A percentile compares a stretch with the other conserved stretches of the same genome.
Conservation (phyloP, 1,140 invertebrate species). For the Caenorhabditis briggsae region DNA sequence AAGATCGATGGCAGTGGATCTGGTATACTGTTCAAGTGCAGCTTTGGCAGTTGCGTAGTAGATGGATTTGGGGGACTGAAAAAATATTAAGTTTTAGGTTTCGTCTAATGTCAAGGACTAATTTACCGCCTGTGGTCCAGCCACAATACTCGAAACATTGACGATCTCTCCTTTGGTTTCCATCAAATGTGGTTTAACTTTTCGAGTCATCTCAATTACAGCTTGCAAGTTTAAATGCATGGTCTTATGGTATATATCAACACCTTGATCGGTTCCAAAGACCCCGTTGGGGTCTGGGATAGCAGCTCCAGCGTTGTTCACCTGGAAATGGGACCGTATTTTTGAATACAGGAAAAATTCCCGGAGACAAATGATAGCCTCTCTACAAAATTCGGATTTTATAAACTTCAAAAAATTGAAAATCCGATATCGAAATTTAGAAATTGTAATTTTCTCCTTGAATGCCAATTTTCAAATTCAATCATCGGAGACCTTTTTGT, state of each 20-base stretch:
- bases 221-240: slow-evolving; percentile 87
- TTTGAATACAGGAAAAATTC: too few species aligned
- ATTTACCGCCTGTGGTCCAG: slow-evolving; percentile 81
- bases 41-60: slow-evolving; percentile 90
- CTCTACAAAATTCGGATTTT: too few species aligned
- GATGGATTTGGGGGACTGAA: slow-evolving; percentile 30
- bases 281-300: not conserved
- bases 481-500: too few species aligned
- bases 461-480: too few species aligned
- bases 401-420: too few species aligned
- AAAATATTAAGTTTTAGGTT: too few species aligned
- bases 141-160: slow-evolving; percentile 90
- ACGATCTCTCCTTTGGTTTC: slow-evolving; percentile 88
- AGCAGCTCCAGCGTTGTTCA: slow-evolving; percentile 69
- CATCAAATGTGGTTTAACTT: slow-evolving; percentile 87
- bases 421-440: too few species aligned
- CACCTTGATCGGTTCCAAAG: slow-evolving; percentile 78
- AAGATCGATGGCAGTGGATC: slow-evolving; percentile 85
- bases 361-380: too few species aligned
- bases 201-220: slow-evolving; percentile 86
- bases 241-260: slow-evolving; percentile 81
- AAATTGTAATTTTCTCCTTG: too few species aligned
- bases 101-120: too few species aligned
- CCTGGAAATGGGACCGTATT: not conserved
- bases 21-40: slow-evolving; percentile 89